Base-by-base conservation (phyloP, 2,113 vertebrate genomes). In the Notothenia coriiceps region DNA sequence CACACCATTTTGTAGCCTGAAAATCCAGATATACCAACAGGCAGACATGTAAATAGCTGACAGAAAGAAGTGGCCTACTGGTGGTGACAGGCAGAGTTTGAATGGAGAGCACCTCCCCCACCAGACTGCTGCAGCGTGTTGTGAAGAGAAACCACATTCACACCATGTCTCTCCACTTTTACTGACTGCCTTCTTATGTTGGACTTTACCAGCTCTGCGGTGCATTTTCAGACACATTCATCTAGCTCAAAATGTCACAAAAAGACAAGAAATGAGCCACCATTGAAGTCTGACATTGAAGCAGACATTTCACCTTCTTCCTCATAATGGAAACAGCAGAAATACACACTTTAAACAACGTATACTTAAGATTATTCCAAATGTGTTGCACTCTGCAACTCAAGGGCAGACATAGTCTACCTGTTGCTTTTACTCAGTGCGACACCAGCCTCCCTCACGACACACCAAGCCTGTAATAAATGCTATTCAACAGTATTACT, bases 81-180 rank as follows among this genome's bases (percentile, higher is more conserved):
- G 62, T 50, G 80, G 49, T 71, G 77, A 74, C 18, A 57, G 82
- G 62, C 65, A 33, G 74, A 86, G 78, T 78, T 74, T 91, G 85
- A 87, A 91, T 87, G 79, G 84, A 79, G 80, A 74, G 74, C 82
- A 77, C 88, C 87, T 90, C 89, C 90, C 89, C 90, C 91, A 86
- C 74, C 76, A 81, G 47, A 57, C 85, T 78, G 77, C 89, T 64
- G 79, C 83, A 82, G 80, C 83, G 29, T 67, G 50, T 70, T 33
- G 46, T n/a, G 68, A 60, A 62, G 75, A 73, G 5, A 22, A 40
- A 40, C 35, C 35, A 40, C 35, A 40, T 40, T 40, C 35, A 40
- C 35, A 8, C 35, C 35, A 40, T 20, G 64, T 5, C 47, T 43
- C 33, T 22, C 6, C 55, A 18, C 72, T 71, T 75, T 46, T 22